These are phyloP conservation scores for Kryptolebias marmoratus DNA, from an alignment of 2,113 vertebrate species.

Conservation along the genomic window DNA sequence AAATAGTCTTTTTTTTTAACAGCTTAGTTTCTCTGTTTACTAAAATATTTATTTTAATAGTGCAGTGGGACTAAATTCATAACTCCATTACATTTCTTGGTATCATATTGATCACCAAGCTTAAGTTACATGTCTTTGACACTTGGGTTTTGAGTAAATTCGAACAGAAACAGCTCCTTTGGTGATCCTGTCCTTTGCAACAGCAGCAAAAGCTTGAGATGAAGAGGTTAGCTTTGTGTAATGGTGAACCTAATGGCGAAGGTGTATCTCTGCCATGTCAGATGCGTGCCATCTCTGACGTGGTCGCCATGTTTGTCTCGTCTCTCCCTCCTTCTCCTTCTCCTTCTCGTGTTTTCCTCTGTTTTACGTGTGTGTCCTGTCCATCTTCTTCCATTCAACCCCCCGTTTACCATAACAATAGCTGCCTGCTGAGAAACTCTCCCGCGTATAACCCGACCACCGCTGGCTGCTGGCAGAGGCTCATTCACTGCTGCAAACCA, in stretches of 20 bases:
- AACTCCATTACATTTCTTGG: too few relatives aligned
- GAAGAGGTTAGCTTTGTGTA: background rate
- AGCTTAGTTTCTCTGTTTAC: too few relatives aligned
- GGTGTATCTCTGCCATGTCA: constrained; percentile 15
- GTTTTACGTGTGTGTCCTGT: constrained; percentile 78
- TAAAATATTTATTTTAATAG: too few relatives aligned
- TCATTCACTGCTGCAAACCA: constrained; percentile 70
- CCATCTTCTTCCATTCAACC: constrained; percentile 75
- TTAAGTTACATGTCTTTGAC: background rate
- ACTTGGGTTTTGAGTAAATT: background rate
- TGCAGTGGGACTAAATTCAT: too few relatives aligned
- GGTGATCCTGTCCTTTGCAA: background rate
- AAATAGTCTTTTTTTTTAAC: too few relatives aligned
- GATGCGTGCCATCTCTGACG: constrained; percentile 63
- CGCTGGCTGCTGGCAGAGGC: constrained; percentile 68
- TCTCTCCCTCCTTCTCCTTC: constrained; percentile 25
- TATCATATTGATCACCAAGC: too few relatives aligned
- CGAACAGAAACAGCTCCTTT: background rate
- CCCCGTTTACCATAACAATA: constrained; percentile 80
- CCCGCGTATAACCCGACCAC: constrained; percentile 66
- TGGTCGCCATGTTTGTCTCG: constrained; percentile 64
- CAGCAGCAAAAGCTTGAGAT: background rate
- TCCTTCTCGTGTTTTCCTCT: constrained; percentile 57
- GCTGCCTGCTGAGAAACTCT: constrained; percentile 72
- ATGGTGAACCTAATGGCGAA: background rate